Evolutionary conservation across 2,888 invertebrate genomes (phyloP), one percentile per base, ranked within the genome.

Genomic region (Tanytarsus gracilentus): DNA sequence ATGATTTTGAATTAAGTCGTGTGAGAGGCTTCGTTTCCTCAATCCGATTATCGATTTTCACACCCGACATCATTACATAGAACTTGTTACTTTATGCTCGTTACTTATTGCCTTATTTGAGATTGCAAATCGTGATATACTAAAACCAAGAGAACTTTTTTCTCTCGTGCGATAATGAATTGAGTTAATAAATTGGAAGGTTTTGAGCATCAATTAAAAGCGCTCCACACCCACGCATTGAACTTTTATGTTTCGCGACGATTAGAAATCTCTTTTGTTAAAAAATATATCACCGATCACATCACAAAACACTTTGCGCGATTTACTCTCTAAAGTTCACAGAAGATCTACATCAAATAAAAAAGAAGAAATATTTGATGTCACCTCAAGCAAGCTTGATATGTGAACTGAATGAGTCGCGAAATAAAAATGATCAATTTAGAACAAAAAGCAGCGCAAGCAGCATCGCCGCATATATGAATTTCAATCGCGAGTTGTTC

Each of bases 11-110:
- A 33, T 39, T 48, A 9, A 56, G 23, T 9, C 25, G 11, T 23
- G 55, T 55, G 8, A 55, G 16, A 16, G 58, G 58, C 21, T 58
- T 58, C n/a, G 44, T 58, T 23, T 58, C 58, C 4, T 58, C 58
- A 7, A 14, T 21, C 9, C n/a, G 23, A 25, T 14, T 4, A 29
- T 44, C 44, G 29, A 26, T 39, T 40, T 40, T 55, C 11, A 27
- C 21, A 26, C 56, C 56, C 21, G 56, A 56, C 56, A 56, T 56
- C n/a, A n/a, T n/a, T n/a, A n/a, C n/a, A n/a, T n/a, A n/a, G n/a
- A n/a, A n/a, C n/a, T n/a, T n/a, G n/a, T n/a, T n/a, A n/a, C n/a
- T n/a, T n/a, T n/a, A n/a, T n/a, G n/a, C n/a, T n/a, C n/a, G n/a
- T n/a, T n/a, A n/a, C n/a, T n/a, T n/a, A n/a, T n/a, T n/a, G n/a